Percentiles rank a stretch among this genome's conserved stretches.
Evolutionary conservation across 2,888 invertebrate genomes (phyloP).

Genomic region (Lasius platythorax): DNA sequence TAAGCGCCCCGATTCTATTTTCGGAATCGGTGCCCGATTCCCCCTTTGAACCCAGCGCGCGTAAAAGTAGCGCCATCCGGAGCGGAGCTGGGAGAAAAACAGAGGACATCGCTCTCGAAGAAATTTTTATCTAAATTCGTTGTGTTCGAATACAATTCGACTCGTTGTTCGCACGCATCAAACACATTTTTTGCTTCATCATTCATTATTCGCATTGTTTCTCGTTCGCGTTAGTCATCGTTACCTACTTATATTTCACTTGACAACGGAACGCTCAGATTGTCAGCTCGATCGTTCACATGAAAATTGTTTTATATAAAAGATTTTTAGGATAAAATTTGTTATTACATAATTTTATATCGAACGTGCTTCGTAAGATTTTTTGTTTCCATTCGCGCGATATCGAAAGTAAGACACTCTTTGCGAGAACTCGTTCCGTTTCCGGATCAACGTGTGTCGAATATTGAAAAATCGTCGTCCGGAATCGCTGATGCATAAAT

Average conservation of each 20-base stretch:
- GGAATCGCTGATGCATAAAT: conserved; percentile 37
- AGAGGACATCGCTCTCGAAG: conserved; percentile 1
- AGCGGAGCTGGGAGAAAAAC: neutral
- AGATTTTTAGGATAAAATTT: neutral
- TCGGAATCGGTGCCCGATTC: conserved; percentile 31
- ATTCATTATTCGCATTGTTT: neutral
- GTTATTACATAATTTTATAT: neutral
- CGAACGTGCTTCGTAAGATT: neutral
- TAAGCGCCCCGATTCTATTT: conserved; percentile 70
- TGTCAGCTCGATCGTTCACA: neutral
- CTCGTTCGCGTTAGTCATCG: neutral
- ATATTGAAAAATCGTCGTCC: conserved; percentile 10
- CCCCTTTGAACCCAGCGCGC: conserved; percentile 7
- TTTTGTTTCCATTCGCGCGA: neutral
- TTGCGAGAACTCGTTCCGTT: neutral
- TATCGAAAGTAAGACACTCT: neutral
- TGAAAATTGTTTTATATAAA: neutral
- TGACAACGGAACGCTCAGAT: neutral
- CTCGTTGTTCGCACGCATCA: neutral
- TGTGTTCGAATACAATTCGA: neutral
- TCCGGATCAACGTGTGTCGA: neutral
- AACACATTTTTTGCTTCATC: neutral
- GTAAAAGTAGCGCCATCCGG: conserved; percentile 19
- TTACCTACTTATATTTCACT: neutral
- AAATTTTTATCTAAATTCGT: neutral